A percentile compares a stretch with the other conserved stretches of the same genome.
These are phyloP conservation scores for Galaxea fascicularis DNA, from an alignment of 92 coral and sea anemone species.

Conservation along the genomic window DNA sequence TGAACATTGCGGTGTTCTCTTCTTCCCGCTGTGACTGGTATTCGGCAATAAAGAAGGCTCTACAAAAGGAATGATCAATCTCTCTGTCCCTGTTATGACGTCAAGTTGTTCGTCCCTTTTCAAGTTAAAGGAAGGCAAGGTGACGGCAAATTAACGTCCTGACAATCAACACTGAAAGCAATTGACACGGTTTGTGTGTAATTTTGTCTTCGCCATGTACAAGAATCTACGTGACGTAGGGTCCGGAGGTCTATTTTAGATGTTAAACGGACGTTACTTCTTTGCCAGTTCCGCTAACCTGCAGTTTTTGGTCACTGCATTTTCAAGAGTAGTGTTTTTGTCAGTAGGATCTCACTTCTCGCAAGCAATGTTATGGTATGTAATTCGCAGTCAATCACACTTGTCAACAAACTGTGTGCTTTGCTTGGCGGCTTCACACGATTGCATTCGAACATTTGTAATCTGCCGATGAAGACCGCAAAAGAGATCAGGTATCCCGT, in stretches of 20 bases:
- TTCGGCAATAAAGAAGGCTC: conserved; percentile 23
- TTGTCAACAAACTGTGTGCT: conserved; percentile 18
- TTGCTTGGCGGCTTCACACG: conserved; percentile 17
- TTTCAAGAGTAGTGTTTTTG: not conserved
- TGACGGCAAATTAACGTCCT: not conserved
- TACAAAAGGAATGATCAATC: conserved; percentile 47
- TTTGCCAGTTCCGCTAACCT: not conserved
- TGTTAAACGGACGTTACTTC: not conserved
- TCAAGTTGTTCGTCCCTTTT: conserved; percentile 29
- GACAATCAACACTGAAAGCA: not conserved
- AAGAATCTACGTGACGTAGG: not conserved
- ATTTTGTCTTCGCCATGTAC: not conserved
- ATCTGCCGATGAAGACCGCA: conserved; percentile 12
- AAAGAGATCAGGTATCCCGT: not conserved
- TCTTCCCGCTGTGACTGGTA: conserved; percentile 49
- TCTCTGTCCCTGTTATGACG: conserved; percentile 48
- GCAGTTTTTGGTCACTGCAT: not conserved
- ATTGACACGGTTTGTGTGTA: not conserved
- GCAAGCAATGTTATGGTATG: conserved; percentile 43
- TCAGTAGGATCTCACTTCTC: not conserved
- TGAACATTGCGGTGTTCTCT: not conserved
- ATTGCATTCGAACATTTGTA: conserved; percentile 22
- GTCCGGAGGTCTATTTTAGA: too few species aligned
- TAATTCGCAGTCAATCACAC: conserved; percentile 43
- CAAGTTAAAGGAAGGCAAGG: not conserved